Base-by-base conservation (phyloP, 1,140 invertebrate genomes). In the Sitobion miscanthi region DNA sequence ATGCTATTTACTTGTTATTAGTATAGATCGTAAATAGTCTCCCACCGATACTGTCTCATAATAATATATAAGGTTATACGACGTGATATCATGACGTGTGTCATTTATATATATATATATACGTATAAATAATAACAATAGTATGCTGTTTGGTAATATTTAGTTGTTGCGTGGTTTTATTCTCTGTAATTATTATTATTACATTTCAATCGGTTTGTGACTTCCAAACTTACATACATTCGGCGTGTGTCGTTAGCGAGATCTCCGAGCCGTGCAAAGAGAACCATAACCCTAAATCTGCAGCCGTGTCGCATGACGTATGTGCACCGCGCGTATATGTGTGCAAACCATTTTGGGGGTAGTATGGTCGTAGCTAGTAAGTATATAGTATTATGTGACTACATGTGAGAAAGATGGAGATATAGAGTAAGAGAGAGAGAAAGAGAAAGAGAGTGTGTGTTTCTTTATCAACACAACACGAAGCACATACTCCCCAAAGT, bases 271-370 rank as follows among this genome's bases (percentile, higher is more conserved):
- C 91, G 91, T 92, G 69, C 91, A 82, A 83, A 92, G 0, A 82
- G 47, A n/a, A 92, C 62, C 91, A 52, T 82, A 92, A 83, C 91
- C 91, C 91, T 92, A 92, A 92, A 92, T 92, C 38, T 38, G 38
- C 91, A 92, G 77, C n/a, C 69, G 25, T n/a, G 90, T 92, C 47
- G 69, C n/a, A 57, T 57, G 52, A 54, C 45, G 35, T 52, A 45
- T 82, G 90, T 82, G 90, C 42, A 49, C 52, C 20, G 17, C 52
- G 20, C 35, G 77, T 42, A 42, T 4, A 42, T 92, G 21, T 82
- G 90, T 49, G 90, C 62, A 38, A 88, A 54, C 49, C 6, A 88
- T 88, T 88, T 20, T 9, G 20, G 87, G 20, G 30, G 8, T 45
- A 45, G 38, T 86, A 52, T 54, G 9, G 52, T 54, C 17, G 52